Percentiles rank a stretch among this genome's conserved stretches.
Evolutionary conservation across 2,888 invertebrate species (phyloP).

Genomic region (Drosophila rellima): DNA sequence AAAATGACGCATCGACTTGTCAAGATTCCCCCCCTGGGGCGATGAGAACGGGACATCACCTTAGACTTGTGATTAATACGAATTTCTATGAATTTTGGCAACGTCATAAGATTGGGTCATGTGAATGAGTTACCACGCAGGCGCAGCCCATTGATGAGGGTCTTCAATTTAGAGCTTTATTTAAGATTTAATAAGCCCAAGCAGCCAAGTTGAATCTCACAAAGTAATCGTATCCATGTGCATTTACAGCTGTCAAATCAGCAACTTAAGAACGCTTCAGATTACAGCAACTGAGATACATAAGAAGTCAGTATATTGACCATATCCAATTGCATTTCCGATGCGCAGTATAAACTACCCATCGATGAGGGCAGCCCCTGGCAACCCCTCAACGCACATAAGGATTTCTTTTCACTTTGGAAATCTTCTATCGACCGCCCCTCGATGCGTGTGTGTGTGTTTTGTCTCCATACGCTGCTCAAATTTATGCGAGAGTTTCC

Average conservation of each 20-base stretch:
- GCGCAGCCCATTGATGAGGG: constrained; percentile 7
- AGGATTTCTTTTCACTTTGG: constrained; percentile 47
- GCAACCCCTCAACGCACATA: constrained; percentile 20
- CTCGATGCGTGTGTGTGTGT: constrained; percentile 6
- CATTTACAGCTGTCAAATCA: constrained; percentile 51
- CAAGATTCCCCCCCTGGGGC: constrained; percentile 10
- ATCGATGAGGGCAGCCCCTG: background rate
- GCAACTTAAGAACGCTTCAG: constrained; percentile 44
- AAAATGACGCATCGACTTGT: constrained; percentile 36
- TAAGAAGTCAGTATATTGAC: constrained; percentile 50
- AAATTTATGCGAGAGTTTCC: constrained; percentile 79
- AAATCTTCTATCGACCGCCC: constrained; percentile 25
- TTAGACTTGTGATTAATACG: constrained; percentile 32
- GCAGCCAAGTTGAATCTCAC: background rate
- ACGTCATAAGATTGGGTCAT: constrained; percentile 5
- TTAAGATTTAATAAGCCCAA: background rate
- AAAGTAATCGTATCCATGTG: constrained; percentile 9
- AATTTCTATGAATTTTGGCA: constrained; percentile 13
- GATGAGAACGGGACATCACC: background rate
- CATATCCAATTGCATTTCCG: constrained; percentile 77
- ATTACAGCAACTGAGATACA: constrained; percentile 2
- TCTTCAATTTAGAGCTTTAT: background rate
- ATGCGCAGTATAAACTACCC: constrained; percentile 67
- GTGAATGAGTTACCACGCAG: constrained; percentile 10
- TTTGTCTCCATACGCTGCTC: constrained; percentile 50